Percentiles rank a stretch among this genome's conserved stretches.
phyloP scores from a whole-genome alignment of 1,140 invertebrate species.

The Cydia strobilella region DNA sequence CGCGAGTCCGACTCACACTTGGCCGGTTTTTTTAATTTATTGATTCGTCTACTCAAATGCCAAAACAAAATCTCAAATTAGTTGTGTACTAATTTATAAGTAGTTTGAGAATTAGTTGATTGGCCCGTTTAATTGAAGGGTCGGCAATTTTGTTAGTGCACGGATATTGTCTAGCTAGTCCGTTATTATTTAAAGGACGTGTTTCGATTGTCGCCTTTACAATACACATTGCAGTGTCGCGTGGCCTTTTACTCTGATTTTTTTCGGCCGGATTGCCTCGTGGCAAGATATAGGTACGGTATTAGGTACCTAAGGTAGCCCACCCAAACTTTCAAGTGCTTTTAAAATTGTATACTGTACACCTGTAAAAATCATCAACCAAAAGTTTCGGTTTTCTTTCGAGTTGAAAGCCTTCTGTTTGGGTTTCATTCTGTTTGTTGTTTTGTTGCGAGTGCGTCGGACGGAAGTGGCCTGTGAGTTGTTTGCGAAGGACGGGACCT shows the following conservation, averaged over 20 bases:
- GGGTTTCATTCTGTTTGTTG: slow-evolving; percentile 19
- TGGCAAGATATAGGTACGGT: too few species aligned
- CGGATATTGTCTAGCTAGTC: not conserved
- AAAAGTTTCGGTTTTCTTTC: slow-evolving; percentile 1
- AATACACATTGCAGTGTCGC: too few species aligned
- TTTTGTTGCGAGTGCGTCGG: slow-evolving; percentile 21
- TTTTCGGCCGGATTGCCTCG: too few species aligned
- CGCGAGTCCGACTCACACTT: not conserved
- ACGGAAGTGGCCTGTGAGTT: slow-evolving; percentile 25
- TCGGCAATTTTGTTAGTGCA: not conserved
- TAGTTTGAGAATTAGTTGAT: not conserved
- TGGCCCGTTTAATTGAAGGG: not conserved
- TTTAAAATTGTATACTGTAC: not conserved
- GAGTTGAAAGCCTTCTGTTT: slow-evolving; percentile 1
- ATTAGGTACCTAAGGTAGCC: too few species aligned
- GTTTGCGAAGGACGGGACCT: slow-evolving; percentile 30
- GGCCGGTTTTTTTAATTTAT: not conserved
- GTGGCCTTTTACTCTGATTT: too few species aligned
- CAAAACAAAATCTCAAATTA: not conserved
- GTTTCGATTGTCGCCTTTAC: too few species aligned
- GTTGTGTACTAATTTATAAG: not conserved
- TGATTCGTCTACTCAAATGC: too few species aligned
- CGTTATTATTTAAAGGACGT: too few species aligned
- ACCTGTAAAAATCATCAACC: not conserved
- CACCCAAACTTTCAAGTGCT: not conserved